phyloP scores from a whole-genome alignment of 2,113 vertebrate genomes.

The Aspiorhynchus laticeps region DNA sequence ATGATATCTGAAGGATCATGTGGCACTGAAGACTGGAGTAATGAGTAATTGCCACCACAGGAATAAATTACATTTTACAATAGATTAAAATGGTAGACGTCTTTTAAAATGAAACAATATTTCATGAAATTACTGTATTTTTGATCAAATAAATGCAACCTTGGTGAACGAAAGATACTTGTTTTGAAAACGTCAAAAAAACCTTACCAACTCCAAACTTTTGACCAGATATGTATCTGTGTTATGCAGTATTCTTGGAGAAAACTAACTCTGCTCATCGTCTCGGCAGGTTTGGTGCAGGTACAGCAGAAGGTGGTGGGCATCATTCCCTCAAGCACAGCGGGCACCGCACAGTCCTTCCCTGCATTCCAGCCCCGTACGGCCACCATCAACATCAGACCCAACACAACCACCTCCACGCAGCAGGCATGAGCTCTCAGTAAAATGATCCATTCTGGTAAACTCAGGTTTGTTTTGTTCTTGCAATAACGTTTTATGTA shows the following conservation, averaged over 20 bases:
- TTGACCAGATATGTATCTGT: not conserved
- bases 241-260: not conserved
- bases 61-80: not conserved
- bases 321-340: slow-evolving; percentile 92
- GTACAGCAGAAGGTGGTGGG: slow-evolving; percentile 93
- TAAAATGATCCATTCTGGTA: not conserved
- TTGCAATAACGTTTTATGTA: not conserved
- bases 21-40: not conserved
- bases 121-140: not conserved
- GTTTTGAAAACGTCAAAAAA: not conserved
- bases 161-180: not conserved
- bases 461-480: not conserved
- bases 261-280: not conserved
- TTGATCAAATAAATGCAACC: not conserved
- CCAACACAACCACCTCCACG: slow-evolving; percentile 79
- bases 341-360: slow-evolving; percentile 88
- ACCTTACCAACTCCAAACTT: not conserved
- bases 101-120: not conserved
- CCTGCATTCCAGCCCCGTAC: slow-evolving; percentile 94
- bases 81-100: not conserved
- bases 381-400: slow-evolving; percentile 89
- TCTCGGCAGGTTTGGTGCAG: slow-evolving; percentile 76
- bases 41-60: not conserved
- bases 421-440: slow-evolving; percentile 73
- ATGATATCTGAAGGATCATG: not conserved